Evolutionary conservation across 1,140 invertebrate genomes (phyloP), one percentile per base, ranked within the genome.

Genomic region (Cydia pomonella): DNA sequence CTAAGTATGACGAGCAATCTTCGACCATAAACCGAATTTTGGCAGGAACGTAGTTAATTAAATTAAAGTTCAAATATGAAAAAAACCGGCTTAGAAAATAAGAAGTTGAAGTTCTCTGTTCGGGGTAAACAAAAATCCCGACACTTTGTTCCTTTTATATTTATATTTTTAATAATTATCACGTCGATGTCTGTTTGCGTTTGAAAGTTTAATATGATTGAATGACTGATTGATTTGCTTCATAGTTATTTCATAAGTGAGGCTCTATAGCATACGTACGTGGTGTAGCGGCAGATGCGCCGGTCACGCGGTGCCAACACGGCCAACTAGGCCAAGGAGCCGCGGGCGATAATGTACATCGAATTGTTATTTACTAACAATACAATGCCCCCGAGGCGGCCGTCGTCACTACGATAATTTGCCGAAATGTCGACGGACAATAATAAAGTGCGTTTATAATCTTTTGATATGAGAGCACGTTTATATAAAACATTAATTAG

Each of bases 311-410:
- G 72, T 76, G 73, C 75, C 66, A 44, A 44, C 33, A 38, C 33
- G 13, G 41, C 41, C 41, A 90, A 82, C 77, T 87, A 79, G 85
- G 85, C 81, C 87, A 89, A 87, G 85, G 85, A 89, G 83, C 50
- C 47, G 59, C 72, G 74, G 80, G 79, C 84, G 84, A 81, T 85
- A 66, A 69, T 69, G 64, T 69, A 69, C 64, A 23, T 69, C 64
- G 29, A 69, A 69, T 69, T 69, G n/a, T 69, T 69, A 69, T 69
- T 69, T 69, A 69, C 64, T 69, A 69, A 69, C 64, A 69, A 69
- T 69, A 69, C 64, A 38, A 69, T 69, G 25, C 64, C 29, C 64
- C 64, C 64, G 64, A 69, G 64, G 64, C 64, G 29, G 64, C 21
- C 7, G 53, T 59, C 53, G 6, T 10, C 63, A 25, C 23, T 63